phyloP scores from a whole-genome alignment of 2,113 vertebrate species.

The Cyphomyrus plagiostoma region DNA sequence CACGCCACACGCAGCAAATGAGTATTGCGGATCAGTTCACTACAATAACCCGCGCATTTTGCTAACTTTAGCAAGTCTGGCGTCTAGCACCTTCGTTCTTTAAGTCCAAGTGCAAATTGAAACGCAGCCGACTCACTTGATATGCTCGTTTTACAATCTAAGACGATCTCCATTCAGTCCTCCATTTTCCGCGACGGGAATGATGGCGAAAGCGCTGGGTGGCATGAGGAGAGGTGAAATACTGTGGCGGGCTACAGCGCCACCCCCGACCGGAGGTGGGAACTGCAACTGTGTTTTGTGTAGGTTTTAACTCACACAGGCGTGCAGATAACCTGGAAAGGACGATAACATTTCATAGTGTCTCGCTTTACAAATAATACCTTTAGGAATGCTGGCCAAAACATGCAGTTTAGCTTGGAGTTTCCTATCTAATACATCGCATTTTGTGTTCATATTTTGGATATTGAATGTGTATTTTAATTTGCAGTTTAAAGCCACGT shows the following conservation, averaged over 20 bases:
- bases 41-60: neutral
- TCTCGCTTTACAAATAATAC: neutral
- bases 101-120: neutral
- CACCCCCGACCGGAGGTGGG: conserved; percentile 36
- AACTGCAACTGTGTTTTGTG: neutral
- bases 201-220: conserved; percentile 10
- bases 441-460: neutral
- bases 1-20: conserved; percentile 2
- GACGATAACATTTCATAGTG: neutral
- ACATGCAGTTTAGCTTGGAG: neutral
- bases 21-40: neutral
- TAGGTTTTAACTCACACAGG: neutral
- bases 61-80: neutral
- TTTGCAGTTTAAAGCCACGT: neutral
- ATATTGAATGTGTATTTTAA: neutral
- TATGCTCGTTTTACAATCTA: conserved; percentile 19
- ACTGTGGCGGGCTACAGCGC: conserved; percentile 25
- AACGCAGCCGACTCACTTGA: conserved; percentile 18
- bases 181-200: conserved; percentile 22
- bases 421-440: neutral
- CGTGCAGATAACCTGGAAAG: neutral
- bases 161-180: conserved; percentile 21
- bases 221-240: neutral
- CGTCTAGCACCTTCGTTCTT: neutral
- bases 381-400: neutral